These are phyloP conservation scores for Tragelaphus buxtoni DNA, from an alignment of 2,113 vertebrate genomes.

Conservation along the genomic window DNA sequence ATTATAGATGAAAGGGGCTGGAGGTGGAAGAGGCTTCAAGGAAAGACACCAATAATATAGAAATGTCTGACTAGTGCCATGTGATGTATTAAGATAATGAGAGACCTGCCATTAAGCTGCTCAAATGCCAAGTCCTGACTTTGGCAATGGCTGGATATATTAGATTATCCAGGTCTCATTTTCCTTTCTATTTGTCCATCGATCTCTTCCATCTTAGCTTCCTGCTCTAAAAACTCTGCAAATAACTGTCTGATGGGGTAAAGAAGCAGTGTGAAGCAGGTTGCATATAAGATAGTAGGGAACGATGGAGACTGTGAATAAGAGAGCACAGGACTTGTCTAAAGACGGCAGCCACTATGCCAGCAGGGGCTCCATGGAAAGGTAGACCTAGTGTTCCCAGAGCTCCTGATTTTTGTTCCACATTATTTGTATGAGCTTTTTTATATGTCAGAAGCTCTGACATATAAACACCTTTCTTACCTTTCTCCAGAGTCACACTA, in stretches of 20 bases:
- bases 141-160: neutral
- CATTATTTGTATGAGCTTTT: neutral
- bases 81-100: neutral
- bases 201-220: neutral
- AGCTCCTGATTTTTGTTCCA: neutral
- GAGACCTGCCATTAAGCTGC: neutral
- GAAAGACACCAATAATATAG: neutral
- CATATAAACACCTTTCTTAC: neutral
- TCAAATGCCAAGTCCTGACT: neutral
- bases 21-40: neutral
- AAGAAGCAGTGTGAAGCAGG: neutral
- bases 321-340: neutral
- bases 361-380: neutral
- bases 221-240: neutral
- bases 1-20: neutral
- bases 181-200: neutral
- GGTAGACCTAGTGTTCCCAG: neutral
- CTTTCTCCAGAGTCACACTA: neutral
- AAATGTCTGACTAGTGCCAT: neutral
- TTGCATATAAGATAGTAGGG: accelerated
- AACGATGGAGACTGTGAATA: neutral
- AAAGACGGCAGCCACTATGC: neutral
- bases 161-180: neutral
- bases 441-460: neutral
- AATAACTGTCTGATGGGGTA: neutral